phyloP scores from a whole-genome alignment of 2,113 vertebrate genomes.

The Syngnathoides biaculeatus region DNA sequence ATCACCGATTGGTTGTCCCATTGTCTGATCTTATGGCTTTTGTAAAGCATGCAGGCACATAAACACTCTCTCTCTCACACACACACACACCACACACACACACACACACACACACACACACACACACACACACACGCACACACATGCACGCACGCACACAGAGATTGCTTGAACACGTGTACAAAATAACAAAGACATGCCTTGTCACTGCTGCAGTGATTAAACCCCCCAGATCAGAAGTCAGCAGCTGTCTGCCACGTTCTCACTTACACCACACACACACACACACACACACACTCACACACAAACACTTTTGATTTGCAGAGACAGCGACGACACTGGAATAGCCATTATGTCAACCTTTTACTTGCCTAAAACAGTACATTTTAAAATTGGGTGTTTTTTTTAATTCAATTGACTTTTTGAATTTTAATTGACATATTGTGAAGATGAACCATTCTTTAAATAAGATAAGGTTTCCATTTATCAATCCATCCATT shows the following conservation, averaged over 20 bases:
- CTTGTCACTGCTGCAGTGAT: constrained; percentile 14
- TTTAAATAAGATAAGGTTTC: too few relatives aligned
- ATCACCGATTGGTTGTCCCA: constrained; percentile 15
- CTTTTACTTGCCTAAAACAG: too few relatives aligned
- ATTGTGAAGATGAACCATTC: background rate
- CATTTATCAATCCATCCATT: too few relatives aligned
- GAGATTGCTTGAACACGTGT: background rate
- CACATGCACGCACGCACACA: background rate
- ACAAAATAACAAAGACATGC: constrained; percentile 8
- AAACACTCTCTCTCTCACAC: background rate
- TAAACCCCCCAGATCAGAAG: constrained; percentile 36
- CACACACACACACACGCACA: background rate
- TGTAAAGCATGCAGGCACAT: constrained; percentile 27
- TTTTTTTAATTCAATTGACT: too few relatives aligned
- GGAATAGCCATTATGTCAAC: background rate
- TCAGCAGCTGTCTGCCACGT: constrained; percentile 56
- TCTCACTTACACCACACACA: constrained; percentile 36
- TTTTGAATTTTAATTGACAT: background rate
- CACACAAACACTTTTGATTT: constrained; percentile 12
- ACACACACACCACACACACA: background rate
- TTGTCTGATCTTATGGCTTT: constrained; percentile 32
- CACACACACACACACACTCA: constrained; percentile 22
- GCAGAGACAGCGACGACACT: constrained; percentile 11
- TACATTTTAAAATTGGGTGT: too few relatives aligned
- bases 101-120: background rate